Evolutionary conservation across 2,113 vertebrate genomes (phyloP).

Genomic region (Procavia capensis): DNA sequence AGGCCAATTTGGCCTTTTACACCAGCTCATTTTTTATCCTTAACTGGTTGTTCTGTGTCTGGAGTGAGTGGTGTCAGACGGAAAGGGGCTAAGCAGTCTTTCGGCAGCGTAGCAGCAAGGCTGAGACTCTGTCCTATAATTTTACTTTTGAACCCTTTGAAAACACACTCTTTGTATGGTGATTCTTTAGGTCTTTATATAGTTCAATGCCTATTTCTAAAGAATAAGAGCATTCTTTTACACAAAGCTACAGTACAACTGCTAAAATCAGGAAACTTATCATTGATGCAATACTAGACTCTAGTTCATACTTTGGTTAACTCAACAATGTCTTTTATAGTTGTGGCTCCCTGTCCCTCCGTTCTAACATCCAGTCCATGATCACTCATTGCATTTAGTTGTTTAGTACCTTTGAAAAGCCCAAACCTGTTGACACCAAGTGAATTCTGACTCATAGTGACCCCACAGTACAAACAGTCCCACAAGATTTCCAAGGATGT

Average conservation of each 20-base stretch:
- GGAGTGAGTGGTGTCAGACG: too few relatives aligned
- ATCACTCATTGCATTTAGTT: neutral
- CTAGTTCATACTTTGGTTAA: too few relatives aligned
- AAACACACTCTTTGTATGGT: neutral
- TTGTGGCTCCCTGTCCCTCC: neutral
- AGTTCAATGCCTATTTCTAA: neutral
- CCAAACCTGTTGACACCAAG: too few relatives aligned
- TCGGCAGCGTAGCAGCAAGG: too few relatives aligned
- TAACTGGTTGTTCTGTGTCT: conserved; percentile 89
- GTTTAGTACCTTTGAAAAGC: neutral
- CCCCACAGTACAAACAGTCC: too few relatives aligned
- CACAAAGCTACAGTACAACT: neutral
- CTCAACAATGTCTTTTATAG: neutral
- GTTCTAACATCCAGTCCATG: neutral
- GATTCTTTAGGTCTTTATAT: neutral
- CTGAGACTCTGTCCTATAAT: too few relatives aligned
- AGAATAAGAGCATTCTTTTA: neutral
- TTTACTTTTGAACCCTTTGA: neutral
- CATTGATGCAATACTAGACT: too few relatives aligned
- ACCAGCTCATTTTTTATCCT: conserved; percentile 95
- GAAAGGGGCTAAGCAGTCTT: too few relatives aligned
- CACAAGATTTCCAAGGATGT: too few relatives aligned
- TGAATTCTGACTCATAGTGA: too few relatives aligned
- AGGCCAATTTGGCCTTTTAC: conserved; percentile 97
- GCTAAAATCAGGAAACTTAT: too few relatives aligned